Evolutionary conservation across 2,797 vertebrate genomes (phyloP).

Genomic region (Pangasius macronema): DNA sequence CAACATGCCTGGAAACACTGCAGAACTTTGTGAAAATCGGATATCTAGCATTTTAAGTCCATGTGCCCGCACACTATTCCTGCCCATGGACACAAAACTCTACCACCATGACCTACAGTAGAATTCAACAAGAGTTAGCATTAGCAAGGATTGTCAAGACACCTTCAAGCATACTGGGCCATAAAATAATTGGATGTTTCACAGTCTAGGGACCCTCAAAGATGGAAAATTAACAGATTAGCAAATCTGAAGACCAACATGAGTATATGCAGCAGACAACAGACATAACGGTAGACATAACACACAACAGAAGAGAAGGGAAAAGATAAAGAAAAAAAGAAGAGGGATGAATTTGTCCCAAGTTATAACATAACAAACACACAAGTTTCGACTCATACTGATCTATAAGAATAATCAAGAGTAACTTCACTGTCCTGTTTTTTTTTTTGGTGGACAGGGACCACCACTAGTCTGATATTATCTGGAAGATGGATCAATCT

Average conservation of each 20-base stretch:
- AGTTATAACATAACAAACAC: background rate
- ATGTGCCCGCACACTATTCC: background rate
- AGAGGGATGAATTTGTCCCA: background rate
- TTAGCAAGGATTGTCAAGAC: background rate
- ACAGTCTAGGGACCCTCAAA: background rate
- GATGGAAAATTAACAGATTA: background rate
- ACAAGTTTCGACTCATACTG: background rate
- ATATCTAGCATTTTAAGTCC: background rate
- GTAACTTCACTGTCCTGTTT: background rate
- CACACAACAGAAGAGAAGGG: background rate
- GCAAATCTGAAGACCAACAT: background rate
- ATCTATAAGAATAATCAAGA: background rate
- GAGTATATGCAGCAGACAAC: background rate
- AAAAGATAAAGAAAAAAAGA: background rate
- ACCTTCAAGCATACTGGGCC: background rate
- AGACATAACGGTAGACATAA: background rate
- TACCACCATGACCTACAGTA: no score
- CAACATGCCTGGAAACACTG: background rate
- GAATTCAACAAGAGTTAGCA: background rate
- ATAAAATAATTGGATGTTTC: background rate
- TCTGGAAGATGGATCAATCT: background rate
- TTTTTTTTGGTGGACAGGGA: background rate
- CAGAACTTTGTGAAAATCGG: background rate
- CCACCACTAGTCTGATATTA: background rate
- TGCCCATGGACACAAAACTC: background rate